Evolutionary conservation across 2,113 vertebrate genomes (phyloP).

Genomic region (Menidia beryllina): DNA sequence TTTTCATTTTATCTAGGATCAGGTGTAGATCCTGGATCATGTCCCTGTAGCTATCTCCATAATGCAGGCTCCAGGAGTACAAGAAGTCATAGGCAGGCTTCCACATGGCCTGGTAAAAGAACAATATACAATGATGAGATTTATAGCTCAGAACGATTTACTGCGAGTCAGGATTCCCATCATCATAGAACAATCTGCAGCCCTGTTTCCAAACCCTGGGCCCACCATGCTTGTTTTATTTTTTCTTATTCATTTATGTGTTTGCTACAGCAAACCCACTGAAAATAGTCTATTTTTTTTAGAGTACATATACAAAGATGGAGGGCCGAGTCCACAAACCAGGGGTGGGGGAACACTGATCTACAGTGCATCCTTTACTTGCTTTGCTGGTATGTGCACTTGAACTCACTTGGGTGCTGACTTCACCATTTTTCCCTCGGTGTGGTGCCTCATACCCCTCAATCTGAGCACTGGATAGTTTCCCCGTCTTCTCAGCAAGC

Average conservation of each 20-base stretch:
- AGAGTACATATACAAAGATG: background rate
- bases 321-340: background rate
- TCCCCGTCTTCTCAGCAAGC: constrained; percentile 87
- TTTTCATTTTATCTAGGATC: constrained; percentile 95
- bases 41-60: constrained; percentile 89
- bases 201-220: background rate
- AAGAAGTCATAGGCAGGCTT: constrained; percentile 98
- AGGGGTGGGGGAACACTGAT: background rate
- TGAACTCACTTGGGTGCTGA: constrained; percentile 84
- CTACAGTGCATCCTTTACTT: background rate
- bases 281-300: no score
- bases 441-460: constrained; percentile 92
- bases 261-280: background rate
- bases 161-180: background rate
- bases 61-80: constrained; percentile 90
- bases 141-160: background rate
- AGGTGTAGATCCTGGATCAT: constrained; percentile 94
- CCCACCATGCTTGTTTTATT: no score
- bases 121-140: constrained; percentile 6
- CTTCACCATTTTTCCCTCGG: constrained; percentile 82
- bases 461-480: constrained; percentile 89
- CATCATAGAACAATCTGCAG: background rate
- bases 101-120: constrained; percentile 92
- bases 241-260: no score
- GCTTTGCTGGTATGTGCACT: background rate